These are phyloP conservation scores for Pantherophis alleghaniensis DNA, from an alignment of 2,797 vertebrate species.

Conservation along the genomic window DNA sequence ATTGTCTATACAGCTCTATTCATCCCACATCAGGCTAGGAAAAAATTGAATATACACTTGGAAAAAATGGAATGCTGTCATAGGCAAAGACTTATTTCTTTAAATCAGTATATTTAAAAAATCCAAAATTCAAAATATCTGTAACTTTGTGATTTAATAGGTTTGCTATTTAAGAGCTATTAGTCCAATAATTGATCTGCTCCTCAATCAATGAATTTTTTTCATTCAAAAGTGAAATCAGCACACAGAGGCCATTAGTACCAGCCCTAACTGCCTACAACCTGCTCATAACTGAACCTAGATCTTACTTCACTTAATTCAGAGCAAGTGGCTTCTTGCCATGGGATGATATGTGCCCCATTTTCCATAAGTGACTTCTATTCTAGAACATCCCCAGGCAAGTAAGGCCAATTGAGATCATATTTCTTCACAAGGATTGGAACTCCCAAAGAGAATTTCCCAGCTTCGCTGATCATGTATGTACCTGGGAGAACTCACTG, in stretches of 20 bases:
- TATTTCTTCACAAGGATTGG: background rate
- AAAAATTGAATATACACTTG: background rate
- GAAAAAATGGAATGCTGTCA: too few relatives aligned
- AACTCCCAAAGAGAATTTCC: background rate
- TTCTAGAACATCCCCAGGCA: background rate
- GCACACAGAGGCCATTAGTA: too few relatives aligned
- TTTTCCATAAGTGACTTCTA: background rate
- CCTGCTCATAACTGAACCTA: background rate
- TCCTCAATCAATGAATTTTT: background rate
- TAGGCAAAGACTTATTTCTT: background rate
- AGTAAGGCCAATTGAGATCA: background rate
- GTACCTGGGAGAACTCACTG: background rate
- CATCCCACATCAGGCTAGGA: background rate
- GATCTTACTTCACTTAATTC: background rate
- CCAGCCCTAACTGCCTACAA: background rate
- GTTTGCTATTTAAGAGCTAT: background rate
- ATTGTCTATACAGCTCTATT: background rate
- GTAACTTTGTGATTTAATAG: background rate
- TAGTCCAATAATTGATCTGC: background rate
- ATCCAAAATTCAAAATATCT: background rate
- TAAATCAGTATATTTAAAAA: background rate
- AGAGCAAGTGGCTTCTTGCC: background rate
- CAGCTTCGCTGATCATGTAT: background rate
- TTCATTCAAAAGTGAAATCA: background rate
- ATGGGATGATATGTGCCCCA: too few relatives aligned